phyloP scores from a whole-genome alignment of 2,113 vertebrate genomes.

The Gnathonemus longibarbis region DNA sequence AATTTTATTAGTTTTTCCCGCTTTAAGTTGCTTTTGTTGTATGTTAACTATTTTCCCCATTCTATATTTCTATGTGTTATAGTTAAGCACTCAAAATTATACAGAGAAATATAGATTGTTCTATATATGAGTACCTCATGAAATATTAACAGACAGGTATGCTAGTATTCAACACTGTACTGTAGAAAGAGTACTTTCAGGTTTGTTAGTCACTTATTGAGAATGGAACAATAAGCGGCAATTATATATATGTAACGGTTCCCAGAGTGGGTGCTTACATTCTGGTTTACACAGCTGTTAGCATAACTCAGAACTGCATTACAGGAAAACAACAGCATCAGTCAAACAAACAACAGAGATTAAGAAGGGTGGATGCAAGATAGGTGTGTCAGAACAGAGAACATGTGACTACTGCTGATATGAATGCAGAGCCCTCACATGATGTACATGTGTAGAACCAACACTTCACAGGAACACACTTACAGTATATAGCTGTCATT shows the following conservation, averaged over 20 bases:
- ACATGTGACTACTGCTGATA: neutral
- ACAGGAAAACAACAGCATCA: neutral
- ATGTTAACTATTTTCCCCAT: neutral
- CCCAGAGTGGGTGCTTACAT: neutral
- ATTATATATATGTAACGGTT: neutral
- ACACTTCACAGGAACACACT: neutral
- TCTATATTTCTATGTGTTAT: neutral
- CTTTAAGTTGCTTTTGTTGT: neutral
- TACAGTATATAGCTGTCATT: neutral
- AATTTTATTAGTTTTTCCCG: neutral
- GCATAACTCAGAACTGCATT: neutral
- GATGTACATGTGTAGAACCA: neutral
- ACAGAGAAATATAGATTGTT: neutral
- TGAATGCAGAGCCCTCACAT: neutral
- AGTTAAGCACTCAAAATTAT: neutral
- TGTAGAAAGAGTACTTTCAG: neutral
- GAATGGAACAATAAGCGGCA: neutral
- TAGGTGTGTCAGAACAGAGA: neutral
- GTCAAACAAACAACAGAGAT: neutral
- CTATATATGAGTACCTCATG: neutral
- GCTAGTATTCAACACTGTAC: neutral
- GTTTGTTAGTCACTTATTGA: neutral
- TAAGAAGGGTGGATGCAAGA: neutral
- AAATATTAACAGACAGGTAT: neutral
- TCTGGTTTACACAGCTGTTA: neutral